Evolutionary conservation across 2,888 invertebrate genomes (phyloP).

Genomic region (Thysanoteuthis rhombus): DNA sequence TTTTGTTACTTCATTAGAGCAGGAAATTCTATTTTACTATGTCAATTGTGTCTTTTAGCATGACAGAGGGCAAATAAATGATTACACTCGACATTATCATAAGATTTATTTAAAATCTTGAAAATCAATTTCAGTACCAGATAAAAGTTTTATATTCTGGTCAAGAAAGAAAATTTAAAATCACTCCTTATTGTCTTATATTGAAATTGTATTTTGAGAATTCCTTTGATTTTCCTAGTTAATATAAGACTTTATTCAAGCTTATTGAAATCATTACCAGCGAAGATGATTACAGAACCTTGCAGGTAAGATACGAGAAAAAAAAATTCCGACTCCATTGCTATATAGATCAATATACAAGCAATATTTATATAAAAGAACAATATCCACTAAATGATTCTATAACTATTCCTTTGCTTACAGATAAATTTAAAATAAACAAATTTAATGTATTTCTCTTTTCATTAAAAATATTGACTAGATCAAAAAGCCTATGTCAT

Average conservation of each 20-base stretch:
- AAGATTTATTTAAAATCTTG: neutral
- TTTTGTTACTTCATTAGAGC: no score
- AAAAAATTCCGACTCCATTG: neutral
- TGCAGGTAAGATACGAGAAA: neutral
- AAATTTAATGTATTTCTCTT: neutral
- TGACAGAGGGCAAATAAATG: no score
- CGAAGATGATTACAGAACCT: neutral
- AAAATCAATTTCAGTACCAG: neutral
- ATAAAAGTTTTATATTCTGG: neutral
- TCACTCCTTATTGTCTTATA: neutral
- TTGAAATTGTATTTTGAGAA: neutral
- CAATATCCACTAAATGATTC: neutral
- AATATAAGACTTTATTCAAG: neutral
- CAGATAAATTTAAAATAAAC: neutral
- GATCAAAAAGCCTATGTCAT: no score
- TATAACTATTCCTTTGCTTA: neutral
- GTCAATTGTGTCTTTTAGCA: no score
- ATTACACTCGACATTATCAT: no score
- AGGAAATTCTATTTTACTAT: no score
- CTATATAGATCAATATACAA: neutral
- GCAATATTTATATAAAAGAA: neutral
- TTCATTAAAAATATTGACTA: neutral
- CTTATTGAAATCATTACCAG: neutral
- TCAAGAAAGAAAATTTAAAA: no score
- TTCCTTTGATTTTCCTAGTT: neutral